Evolutionary conservation across 2,113 vertebrate species (phyloP).

Genomic region (Callaeas wilsoni): DNA sequence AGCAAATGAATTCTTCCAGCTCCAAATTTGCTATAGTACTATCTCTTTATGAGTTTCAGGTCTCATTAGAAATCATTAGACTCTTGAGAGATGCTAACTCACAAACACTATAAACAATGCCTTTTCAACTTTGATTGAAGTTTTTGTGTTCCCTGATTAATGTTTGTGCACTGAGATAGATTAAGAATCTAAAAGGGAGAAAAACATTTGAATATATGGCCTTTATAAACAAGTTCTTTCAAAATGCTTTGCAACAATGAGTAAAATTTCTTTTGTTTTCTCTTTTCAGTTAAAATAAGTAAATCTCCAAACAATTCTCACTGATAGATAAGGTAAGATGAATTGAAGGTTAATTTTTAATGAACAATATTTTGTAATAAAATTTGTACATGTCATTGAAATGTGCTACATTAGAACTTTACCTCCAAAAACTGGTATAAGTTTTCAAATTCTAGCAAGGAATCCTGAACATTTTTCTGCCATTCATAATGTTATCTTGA

Average conservation of each 20-base stretch:
- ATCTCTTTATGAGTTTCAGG: conserved; percentile 3
- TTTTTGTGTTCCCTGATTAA: conserved; percentile 52
- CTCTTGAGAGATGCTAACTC: conserved; percentile 20
- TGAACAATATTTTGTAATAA: not conserved
- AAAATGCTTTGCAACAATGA: conserved; percentile 2
- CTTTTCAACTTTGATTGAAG: conserved; percentile 16
- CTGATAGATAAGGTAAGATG: not conserved
- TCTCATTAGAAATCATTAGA: conserved; percentile 46
- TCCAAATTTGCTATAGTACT: not conserved
- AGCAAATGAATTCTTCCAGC: not conserved
- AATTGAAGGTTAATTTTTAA: conserved; percentile 15
- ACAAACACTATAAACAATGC: not conserved
- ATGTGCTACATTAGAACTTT: not conserved
- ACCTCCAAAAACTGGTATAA: not conserved
- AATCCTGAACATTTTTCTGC: not conserved
- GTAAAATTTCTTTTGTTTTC: not conserved
- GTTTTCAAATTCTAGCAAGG: not conserved
- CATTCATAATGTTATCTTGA: not conserved
- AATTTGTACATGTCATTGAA: not conserved
- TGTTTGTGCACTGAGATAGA: conserved; percentile 3
- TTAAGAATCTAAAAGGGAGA: not conserved
- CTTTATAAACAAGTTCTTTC: conserved; percentile 5
- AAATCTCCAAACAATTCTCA: not conserved
- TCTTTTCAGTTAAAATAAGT: not conserved
- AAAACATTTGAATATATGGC: not conserved